Base-by-base conservation (phyloP, 2,888 invertebrate species). In the Pocota personata region DNA sequence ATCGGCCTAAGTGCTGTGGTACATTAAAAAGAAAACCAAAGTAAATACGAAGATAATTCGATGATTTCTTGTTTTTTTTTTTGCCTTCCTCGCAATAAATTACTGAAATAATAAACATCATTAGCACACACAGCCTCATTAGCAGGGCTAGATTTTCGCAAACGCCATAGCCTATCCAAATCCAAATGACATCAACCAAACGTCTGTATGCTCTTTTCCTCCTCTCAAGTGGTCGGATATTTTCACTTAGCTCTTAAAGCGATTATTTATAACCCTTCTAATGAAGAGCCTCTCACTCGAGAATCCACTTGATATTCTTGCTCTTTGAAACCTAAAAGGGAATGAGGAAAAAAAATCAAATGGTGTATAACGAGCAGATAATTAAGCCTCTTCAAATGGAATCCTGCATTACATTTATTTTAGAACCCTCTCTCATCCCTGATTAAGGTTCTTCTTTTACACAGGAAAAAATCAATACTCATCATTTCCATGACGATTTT, bases 231-330 rank as follows among this genome's bases (percentile, higher is more conserved):
- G 57, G 19, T 19, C 19, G 71, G 71, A 71, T 71, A 71, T 57
- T 57, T 71, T 71, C 43, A 32, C 16, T 57, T 37, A n/a, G 32
- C 64, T 27, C 52, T 32, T 46, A 46, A 43, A 66, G 55, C 43
- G 75, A 46, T 75, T 64, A 75, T 75, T 75, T 75, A 66, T 64
- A 75, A 75, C 75, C 55, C 64, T 75, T 75, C 57, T 37, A 43
- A 75, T 55, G 75, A 55, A 64, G 55, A 64, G 75, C 46, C 16
- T 30, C 57, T 75, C 64, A 46, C 57, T 69, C 43, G 35, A 69
- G 30, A 19, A 19, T 32, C 55, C 55, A 30, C 69, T 69, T 69
- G 55, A 40, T 19, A 19, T 55, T 19, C 27, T 69, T 19, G 19
- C 55, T 43, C 16, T 69, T 8, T 43, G 40, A 21, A 57, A 14